A percentile compares a stretch with the other conserved stretches of the same genome.
These are phyloP conservation scores for Proales similis DNA, from an alignment of 1,140 invertebrate species.

Conservation along the genomic window DNA sequence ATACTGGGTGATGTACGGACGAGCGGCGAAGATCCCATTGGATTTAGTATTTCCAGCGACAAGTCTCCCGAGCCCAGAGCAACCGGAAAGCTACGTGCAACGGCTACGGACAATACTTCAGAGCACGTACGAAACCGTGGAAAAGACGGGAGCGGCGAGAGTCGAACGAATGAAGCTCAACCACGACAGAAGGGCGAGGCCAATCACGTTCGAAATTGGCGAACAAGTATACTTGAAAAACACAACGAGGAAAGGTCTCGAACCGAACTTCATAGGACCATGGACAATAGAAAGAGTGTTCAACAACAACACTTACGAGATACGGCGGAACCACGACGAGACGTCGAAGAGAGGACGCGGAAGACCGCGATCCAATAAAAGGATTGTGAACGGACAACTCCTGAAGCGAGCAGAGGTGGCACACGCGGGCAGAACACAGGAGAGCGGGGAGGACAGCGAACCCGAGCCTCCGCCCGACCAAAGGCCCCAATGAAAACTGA, in stretches of 20 bases:
- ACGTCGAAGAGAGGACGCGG: too few relatives aligned
- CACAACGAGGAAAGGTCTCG: conserved; percentile 8
- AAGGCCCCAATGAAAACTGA: too few relatives aligned
- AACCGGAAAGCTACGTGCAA: conserved; percentile 3
- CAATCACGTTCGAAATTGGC: not conserved
- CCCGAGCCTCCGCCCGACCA: too few relatives aligned
- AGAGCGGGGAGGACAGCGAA: too few relatives aligned
- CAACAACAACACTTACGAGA: not conserved
- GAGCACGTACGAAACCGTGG: conserved; percentile 1
- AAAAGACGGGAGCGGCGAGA: not conserved
- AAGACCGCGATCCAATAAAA: too few relatives aligned
- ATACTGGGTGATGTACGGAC: conserved; percentile 5
- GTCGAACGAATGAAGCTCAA: conserved; percentile 1
- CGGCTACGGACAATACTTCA: not conserved
- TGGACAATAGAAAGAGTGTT: not conserved
- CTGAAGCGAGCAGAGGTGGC: too few relatives aligned
- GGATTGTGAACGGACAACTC: too few relatives aligned
- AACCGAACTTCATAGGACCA: not conserved
- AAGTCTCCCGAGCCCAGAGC: not conserved
- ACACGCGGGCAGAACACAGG: too few relatives aligned
- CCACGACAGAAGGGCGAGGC: conserved; percentile 8
- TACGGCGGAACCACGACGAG: too few relatives aligned
- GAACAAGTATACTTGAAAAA: conserved; percentile 3
- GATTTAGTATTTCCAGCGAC: conserved; percentile 1
- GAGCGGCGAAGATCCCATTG: conserved; percentile 6